A percentile compares a stretch with the other conserved stretches of the same genome.
phyloP scores from a whole-genome alignment of 2,113 vertebrate species.

The Bothrops jararaca region DNA sequence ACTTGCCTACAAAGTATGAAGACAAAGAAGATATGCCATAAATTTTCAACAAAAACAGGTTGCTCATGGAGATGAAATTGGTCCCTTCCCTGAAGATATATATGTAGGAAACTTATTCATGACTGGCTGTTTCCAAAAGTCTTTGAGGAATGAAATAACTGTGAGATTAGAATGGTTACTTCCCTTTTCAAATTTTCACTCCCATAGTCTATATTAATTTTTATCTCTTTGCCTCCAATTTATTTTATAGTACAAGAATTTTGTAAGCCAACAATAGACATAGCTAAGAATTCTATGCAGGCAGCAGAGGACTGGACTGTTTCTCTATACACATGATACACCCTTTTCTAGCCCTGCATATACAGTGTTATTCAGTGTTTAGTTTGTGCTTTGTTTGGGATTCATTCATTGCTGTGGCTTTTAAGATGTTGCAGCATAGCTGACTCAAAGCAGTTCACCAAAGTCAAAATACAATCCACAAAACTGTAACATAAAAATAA shows the following conservation, averaged over 20 bases:
- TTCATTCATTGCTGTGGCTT: not conserved
- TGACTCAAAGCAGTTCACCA: not conserved
- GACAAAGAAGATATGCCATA: not conserved
- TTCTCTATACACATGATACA: not conserved
- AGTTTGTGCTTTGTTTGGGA: not conserved
- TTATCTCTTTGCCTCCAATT: not conserved
- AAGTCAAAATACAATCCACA: not conserved
- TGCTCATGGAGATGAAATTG: not conserved
- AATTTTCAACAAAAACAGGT: not conserved
- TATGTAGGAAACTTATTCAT: not conserved
- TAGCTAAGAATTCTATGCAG: not conserved
- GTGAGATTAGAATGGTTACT: not conserved
- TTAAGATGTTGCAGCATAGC: not conserved
- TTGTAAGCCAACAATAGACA: not conserved
- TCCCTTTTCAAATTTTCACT: not conserved
- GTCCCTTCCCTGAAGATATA: not conserved
- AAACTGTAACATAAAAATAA: not conserved
- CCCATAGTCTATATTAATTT: not conserved
- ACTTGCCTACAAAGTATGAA: not conserved
- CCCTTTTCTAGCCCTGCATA: not conserved
- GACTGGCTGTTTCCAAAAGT: not conserved
- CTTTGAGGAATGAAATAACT: not conserved
- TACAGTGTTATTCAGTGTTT: not conserved
- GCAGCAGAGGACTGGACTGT: not conserved
- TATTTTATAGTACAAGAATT: not conserved